Conservation (phyloP, 2,113 vertebrate genomes). For the Vidua chalybeata region DNA sequence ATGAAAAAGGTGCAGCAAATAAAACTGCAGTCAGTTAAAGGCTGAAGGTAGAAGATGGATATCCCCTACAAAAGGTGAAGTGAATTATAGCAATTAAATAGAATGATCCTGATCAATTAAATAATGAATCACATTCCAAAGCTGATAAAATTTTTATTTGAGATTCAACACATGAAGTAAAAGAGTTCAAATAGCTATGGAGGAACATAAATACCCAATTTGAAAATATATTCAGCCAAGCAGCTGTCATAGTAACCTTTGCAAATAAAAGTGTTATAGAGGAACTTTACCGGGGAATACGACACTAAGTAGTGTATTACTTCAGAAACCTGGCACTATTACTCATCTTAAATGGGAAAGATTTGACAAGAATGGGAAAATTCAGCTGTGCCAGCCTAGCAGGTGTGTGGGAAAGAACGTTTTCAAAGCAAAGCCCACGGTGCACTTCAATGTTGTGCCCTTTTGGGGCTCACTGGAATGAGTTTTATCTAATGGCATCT, state of each 20-base stretch:
- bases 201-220: neutral
- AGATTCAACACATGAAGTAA: neutral
- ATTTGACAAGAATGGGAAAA: slow-evolving; percentile 23
- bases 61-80: neutral
- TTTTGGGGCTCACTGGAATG: neutral
- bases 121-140: neutral
- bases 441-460: neutral
- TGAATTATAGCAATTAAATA: slow-evolving; percentile 8
- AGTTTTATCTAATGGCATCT: neutral
- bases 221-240: neutral
- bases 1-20: neutral
- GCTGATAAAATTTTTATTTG: neutral
- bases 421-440: neutral
- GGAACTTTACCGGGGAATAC: neutral
- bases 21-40: neutral
- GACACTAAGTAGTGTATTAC: neutral
- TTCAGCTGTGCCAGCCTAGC: neutral
- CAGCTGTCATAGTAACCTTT: slow-evolving; percentile 35
- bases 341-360: slow-evolving; percentile 23
- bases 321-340: slow-evolving; percentile 15
- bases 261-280: slow-evolving; percentile 26
- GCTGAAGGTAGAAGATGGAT: neutral
- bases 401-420: neutral
- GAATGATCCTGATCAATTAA: slow-evolving; percentile 9
- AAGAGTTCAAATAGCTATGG: neutral